A percentile compares a stretch with the other conserved stretches of the same genome.
Evolutionary conservation across 2,797 vertebrate genomes (phyloP).

Genomic region (Xiphophorus birchmanni): DNA sequence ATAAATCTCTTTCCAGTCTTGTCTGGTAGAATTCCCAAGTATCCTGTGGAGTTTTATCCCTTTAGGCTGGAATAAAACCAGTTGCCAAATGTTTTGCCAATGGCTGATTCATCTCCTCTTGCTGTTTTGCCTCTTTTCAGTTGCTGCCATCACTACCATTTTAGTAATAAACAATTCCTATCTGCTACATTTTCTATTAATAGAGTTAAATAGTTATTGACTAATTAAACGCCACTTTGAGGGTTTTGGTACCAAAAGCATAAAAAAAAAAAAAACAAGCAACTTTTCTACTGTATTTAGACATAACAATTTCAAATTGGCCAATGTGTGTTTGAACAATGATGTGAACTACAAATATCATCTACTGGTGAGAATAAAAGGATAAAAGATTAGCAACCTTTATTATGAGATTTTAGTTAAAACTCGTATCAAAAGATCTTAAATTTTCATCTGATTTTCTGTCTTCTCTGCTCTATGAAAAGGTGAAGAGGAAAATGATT

Average conservation of each 20-base stretch:
- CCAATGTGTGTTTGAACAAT: neutral
- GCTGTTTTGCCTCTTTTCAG: slow-evolving; percentile 10
- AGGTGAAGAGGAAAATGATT: neutral
- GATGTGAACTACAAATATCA: neutral
- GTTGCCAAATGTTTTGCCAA: slow-evolving; percentile 61
- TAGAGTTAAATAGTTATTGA: slow-evolving; percentile 3
- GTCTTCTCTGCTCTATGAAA: neutral
- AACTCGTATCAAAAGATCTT: neutral
- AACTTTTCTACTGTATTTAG: neutral
- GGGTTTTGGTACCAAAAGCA: neutral
- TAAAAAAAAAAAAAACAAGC: slow-evolving; percentile 1
- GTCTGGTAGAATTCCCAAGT: slow-evolving; percentile 32
- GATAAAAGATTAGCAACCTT: neutral
- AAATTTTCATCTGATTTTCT: neutral
- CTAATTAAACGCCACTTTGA: slow-evolving; percentile 18
- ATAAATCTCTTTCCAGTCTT: slow-evolving; percentile 35
- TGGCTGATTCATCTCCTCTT: slow-evolving; percentile 49
- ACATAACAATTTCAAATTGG: neutral
- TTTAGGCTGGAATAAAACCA: slow-evolving; percentile 55
- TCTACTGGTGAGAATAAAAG: neutral
- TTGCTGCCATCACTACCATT: slow-evolving; percentile 21
- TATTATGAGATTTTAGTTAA: neutral
- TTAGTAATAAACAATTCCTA: slow-evolving; percentile 12
- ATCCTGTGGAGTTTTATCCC: slow-evolving; percentile 37
- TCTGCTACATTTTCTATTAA: slow-evolving; percentile 2